A percentile compares a stretch with the other conserved stretches of the same genome.
Evolutionary conservation across 2,113 vertebrate genomes (phyloP).

Genomic region (Myanophis thanlyinensis): DNA sequence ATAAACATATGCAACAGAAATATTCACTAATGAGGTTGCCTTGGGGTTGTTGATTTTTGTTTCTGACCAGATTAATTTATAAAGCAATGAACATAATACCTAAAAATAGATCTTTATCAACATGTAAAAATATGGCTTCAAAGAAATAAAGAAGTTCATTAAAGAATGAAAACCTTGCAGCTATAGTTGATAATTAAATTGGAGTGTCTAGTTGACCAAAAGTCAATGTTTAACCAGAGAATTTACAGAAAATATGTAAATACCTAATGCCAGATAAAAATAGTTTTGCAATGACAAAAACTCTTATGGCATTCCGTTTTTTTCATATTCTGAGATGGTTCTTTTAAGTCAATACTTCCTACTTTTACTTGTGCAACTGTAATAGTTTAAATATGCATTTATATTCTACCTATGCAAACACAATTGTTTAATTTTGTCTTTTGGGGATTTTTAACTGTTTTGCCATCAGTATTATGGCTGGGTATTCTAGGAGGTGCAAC

Average conservation of each 20-base stretch:
- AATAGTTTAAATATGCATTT: background rate
- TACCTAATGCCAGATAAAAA: background rate
- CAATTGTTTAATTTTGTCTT: background rate
- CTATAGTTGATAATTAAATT: background rate
- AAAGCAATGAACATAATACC: background rate
- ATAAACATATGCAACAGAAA: background rate
- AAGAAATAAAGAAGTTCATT: background rate
- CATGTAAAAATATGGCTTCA: background rate
- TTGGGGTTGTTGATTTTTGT: background rate
- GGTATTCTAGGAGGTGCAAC: background rate
- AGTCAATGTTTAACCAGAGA: background rate
- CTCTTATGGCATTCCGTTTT: background rate
- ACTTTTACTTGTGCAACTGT: background rate
- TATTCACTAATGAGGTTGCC: background rate
- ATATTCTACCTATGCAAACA: background rate
- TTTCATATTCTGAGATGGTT: background rate
- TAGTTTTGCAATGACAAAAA: background rate
- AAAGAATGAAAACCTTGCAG: background rate
- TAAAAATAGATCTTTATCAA: background rate
- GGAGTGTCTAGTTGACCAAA: background rate
- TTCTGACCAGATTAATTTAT: background rate
- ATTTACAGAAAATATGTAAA: background rate
- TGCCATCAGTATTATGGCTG: background rate
- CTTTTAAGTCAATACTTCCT: background rate
- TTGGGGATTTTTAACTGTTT: background rate